A percentile compares a stretch with the other conserved stretches of the same genome.
Evolutionary conservation across 2,888 invertebrate genomes (phyloP).

Genomic region (Drosophila prostipennis): DNA sequence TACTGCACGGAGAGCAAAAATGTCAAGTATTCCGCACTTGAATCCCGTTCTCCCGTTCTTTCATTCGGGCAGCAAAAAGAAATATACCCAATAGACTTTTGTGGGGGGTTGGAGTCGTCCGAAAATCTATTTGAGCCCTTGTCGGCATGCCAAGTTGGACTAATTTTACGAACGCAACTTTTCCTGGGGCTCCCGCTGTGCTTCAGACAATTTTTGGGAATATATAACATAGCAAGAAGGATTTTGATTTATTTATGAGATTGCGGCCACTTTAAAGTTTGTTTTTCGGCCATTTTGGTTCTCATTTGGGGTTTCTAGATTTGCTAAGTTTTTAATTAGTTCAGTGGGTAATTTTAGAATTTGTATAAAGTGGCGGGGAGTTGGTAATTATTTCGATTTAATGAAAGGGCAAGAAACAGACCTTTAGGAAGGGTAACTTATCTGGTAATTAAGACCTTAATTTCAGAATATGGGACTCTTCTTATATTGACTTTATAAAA

Average conservation of each 20-base stretch:
- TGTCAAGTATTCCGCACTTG: constrained; percentile 29
- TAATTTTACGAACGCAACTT: constrained; percentile 5
- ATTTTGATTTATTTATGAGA: constrained; percentile 5
- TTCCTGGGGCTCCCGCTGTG: background rate
- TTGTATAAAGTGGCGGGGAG: background rate
- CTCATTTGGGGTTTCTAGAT: background rate
- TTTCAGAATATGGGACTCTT: too few species aligned
- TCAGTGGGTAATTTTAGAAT: background rate
- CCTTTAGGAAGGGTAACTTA: too few species aligned
- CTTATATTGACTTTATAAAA: too few species aligned
- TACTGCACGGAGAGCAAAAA: constrained; percentile 31
- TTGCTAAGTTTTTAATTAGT: background rate
- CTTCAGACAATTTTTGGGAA: background rate
- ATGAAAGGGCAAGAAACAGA: background rate
- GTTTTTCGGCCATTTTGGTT: background rate
- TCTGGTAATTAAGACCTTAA: background rate
- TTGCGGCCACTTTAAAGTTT: constrained; percentile 5
- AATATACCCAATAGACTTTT: background rate
- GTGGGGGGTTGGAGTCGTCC: background rate
- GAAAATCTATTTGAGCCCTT: constrained; percentile 2
- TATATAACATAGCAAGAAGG: background rate
- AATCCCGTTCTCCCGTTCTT: background rate
- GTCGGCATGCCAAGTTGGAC: constrained; percentile 7
- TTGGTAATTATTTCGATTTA: background rate
- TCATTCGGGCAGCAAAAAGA: background rate